phyloP scores from a whole-genome alignment of 1,140 invertebrate genomes.

The Adelges cooleyi region DNA sequence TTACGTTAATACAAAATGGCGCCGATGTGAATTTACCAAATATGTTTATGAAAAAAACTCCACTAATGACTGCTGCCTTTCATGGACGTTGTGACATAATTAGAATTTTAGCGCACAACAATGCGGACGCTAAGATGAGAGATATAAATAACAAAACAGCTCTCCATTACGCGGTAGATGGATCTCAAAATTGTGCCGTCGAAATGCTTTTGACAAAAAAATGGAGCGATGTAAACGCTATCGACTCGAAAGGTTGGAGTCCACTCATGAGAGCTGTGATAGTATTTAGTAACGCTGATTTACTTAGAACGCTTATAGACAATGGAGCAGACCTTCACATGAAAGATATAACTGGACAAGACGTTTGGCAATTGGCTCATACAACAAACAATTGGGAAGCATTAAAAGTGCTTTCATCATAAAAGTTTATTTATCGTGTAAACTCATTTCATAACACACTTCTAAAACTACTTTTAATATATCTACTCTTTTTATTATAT shows the following conservation, averaged over 20 bases:
- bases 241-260: slow-evolving; percentile 15
- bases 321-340: neutral
- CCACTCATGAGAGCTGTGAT: slow-evolving; percentile 13
- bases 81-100: neutral
- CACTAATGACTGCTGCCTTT: slow-evolving; percentile 4
- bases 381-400: slow-evolving; percentile 20
- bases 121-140: neutral
- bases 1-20: neutral
- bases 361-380: slow-evolving; percentile 5
- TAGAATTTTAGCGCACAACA: slow-evolving; percentile 9
- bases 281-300: neutral
- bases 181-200: neutral
- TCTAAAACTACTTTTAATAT: no score
- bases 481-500: no score
- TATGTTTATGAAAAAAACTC: neutral
- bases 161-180: slow-evolving; percentile 17
- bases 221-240: slow-evolving; percentile 1
- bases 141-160: slow-evolving; percentile 20
- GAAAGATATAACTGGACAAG: slow-evolving; percentile 6
- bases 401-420: slow-evolving; percentile 2
- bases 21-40: slow-evolving; percentile 4
- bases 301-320: neutral
- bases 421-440: no score
- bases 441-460: no score
- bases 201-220: neutral